Conservation (phyloP, 1,140 invertebrate species). For the Pararge aegeria region DNA sequence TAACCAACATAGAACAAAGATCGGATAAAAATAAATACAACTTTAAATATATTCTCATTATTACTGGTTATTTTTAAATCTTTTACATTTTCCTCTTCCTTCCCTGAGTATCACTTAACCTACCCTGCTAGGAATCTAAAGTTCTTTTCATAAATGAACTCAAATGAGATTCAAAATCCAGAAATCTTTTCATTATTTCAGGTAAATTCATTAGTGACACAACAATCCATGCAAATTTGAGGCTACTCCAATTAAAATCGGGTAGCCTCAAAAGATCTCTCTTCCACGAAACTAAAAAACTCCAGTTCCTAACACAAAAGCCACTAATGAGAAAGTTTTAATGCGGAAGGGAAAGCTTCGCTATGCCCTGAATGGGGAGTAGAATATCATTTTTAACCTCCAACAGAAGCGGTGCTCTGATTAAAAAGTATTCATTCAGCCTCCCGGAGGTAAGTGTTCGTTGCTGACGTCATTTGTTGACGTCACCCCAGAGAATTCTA, state of each 20-base stretch:
- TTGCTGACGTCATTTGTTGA: not conserved
- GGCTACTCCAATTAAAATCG: slow-evolving; percentile 6
- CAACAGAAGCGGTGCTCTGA: slow-evolving; percentile 13
- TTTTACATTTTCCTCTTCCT: too few species aligned
- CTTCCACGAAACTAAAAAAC: slow-evolving; percentile 12
- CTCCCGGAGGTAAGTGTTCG: slow-evolving; percentile 1
- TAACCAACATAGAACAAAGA: too few species aligned
- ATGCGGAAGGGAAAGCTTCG: not conserved
- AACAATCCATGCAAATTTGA: slow-evolving; percentile 1
- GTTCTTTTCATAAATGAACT: too few species aligned
- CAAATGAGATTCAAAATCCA: too few species aligned
- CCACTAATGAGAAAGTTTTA: slow-evolving; percentile 18
- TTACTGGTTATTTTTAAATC: too few species aligned
- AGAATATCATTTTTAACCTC: slow-evolving; percentile 18
- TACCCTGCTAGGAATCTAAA: too few species aligned
- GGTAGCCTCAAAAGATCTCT: slow-evolving; percentile 7
- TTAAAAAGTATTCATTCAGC: slow-evolving; percentile 17
- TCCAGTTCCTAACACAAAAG: slow-evolving; percentile 21
- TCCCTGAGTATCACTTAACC: too few species aligned
- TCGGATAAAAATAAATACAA: too few species aligned
- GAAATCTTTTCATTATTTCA: not conserved
- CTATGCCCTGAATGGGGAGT: slow-evolving; percentile 12
- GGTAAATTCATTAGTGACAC: not conserved
- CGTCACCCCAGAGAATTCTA: not conserved
- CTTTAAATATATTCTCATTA: too few species aligned